Evolutionary conservation across 2,797 vertebrate genomes (phyloP).

Genomic region (Carapus acus): DNA sequence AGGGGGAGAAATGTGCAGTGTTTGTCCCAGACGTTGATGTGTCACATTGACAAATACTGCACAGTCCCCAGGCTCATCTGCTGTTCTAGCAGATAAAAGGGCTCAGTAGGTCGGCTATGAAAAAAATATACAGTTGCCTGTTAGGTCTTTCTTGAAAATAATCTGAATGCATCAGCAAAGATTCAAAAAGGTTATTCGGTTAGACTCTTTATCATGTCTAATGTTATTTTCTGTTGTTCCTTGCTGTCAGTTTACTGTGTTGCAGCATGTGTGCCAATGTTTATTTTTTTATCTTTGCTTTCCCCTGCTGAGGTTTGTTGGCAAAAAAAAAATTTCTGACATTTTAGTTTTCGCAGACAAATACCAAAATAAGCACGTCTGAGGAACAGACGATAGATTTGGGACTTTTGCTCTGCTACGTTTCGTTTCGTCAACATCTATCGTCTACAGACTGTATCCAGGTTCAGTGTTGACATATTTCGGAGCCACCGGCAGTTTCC

Average conservation of each 20-base stretch:
- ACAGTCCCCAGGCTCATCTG: too few species aligned
- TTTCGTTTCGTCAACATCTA: slow-evolving; percentile 5
- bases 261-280: slow-evolving; percentile 30
- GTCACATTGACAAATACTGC: too few species aligned
- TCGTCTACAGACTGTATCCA: slow-evolving; percentile 8
- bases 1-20: too few species aligned
- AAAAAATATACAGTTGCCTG: too few species aligned
- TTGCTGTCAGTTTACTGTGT: slow-evolving; percentile 24
- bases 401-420: slow-evolving; percentile 5
- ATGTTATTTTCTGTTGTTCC: slow-evolving; percentile 27
- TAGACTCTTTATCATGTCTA: slow-evolving; percentile 25
- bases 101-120: too few species aligned
- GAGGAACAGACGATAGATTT: neutral
- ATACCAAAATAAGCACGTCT: slow-evolving; percentile 24
- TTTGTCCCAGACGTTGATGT: too few species aligned
- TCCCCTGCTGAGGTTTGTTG: slow-evolving; percentile 37
- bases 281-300: slow-evolving; percentile 53
- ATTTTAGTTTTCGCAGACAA: slow-evolving; percentile 32
- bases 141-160: too few species aligned
- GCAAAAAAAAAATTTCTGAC: too few species aligned
- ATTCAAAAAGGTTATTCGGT: slow-evolving; percentile 13
- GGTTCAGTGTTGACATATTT: slow-evolving; percentile 14
- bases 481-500: too few species aligned
- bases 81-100: too few species aligned
- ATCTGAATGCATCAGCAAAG: too few species aligned